Base-by-base conservation (phyloP, 2,888 invertebrate genomes). In the Erebia ligea region DNA sequence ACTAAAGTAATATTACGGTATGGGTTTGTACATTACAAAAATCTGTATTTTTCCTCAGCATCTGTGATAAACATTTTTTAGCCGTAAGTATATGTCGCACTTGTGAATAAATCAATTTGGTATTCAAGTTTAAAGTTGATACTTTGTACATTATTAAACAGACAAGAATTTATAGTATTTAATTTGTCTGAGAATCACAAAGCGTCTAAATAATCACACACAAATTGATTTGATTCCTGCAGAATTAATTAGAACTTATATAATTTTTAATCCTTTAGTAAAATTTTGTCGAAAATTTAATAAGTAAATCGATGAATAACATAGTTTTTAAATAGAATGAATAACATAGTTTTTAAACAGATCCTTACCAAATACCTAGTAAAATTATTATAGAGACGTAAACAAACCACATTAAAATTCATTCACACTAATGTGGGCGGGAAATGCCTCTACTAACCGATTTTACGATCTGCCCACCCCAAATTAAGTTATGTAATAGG, bases 401-500 rank as follows among this genome's bases (percentile, higher is more conserved):
- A 17, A 42, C 40, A 17, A 10, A 21, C 11, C 40, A n/a, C 17
- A 59, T 59, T 59, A 59, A 59, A 59, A 59, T 59, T 59, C 42
- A 59, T 59, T 42, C 42, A 59, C 59, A 42, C 42, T 42, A 59
- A 42, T 17, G 59, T 59, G 42, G 59, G 59, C 11, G 42, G 59
- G 40, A 19, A 59, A 59, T 42, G 19, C 19, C 59, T 59, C 59
- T 59, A 59, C 42, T 59, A 59, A 42, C 42, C 40, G 17, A 59
- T 59, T 42, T 59, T 42, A 59, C 42, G 42, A 42, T 59, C 59
- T 59, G 42, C 59, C 59, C 59, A 59, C 59, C 59, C 59, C 59
- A 59, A 59, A 59, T 59, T 42, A 42, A 42, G 59, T 42, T 42
- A 59, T 59, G 59, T 42, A 59, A 59, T 59, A 64, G 34, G 21